Conservation (phyloP, 2,888 invertebrate genomes). For the Heliconius erato region DNA sequence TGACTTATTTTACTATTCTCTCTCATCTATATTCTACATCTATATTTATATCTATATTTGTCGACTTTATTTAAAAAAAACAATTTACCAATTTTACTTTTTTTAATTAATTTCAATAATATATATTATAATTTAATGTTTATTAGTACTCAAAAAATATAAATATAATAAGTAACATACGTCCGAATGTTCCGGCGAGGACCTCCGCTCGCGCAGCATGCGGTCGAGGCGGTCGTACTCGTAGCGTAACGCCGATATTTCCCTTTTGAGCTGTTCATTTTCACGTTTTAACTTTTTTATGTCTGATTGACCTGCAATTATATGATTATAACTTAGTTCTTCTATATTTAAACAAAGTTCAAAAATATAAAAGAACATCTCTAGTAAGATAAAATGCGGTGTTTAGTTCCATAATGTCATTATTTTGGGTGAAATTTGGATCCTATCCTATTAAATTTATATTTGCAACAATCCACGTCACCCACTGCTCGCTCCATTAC, state of each 20-base stretch:
- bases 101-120: not conserved
- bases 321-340: not conserved
- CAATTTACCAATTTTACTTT: not conserved
- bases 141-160: not conserved
- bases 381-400: not conserved
- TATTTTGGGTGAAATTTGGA: not conserved
- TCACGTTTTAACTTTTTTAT: slow-evolving; percentile 95
- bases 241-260: slow-evolving; percentile 94
- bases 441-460: no score
- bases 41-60: no score
- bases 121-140: not conserved
- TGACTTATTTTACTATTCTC: no score
- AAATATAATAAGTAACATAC: slow-evolving; percentile 63
- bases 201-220: slow-evolving; percentile 87
- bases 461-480: no score
- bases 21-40: no score
- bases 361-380: no score
- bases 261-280: slow-evolving; percentile 94
- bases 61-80: not conserved
- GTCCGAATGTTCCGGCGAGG: slow-evolving; percentile 83
- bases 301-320: slow-evolving; percentile 91
- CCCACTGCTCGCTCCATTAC: no score
- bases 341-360: no score
- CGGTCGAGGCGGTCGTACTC: slow-evolving; percentile 95
- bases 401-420: not conserved